Conservation (phyloP, 2,888 invertebrate species). For the Trisateles emortualis region DNA sequence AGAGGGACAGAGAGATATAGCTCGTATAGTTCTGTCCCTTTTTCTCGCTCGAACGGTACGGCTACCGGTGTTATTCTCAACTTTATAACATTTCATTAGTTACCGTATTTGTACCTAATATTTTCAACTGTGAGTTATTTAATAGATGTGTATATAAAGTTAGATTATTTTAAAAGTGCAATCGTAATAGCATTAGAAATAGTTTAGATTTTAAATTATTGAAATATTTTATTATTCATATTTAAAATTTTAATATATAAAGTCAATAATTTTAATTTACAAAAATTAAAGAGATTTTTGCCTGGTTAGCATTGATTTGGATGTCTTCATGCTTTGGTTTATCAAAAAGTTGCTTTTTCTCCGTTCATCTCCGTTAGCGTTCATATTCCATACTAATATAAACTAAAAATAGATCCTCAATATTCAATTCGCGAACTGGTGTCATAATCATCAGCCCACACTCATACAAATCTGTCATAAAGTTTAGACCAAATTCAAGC, state of each 20-base stretch:
- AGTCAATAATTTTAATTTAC: slow-evolving; percentile 19
- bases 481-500: neutral
- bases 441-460: no score
- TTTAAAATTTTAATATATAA: slow-evolving; percentile 22
- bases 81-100: slow-evolving; percentile 3
- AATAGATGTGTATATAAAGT: slow-evolving; percentile 58
- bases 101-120: slow-evolving; percentile 31
- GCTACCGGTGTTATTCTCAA: neutral
- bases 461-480: no score
- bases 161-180: slow-evolving; percentile 77
- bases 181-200: slow-evolving; percentile 71
- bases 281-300: slow-evolving; percentile 7
- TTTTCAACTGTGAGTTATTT: slow-evolving; percentile 41
- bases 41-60: no score
- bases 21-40: no score
- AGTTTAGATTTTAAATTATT: slow-evolving; percentile 55
- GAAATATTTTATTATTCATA: slow-evolving; percentile 41
- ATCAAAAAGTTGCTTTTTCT: no score
- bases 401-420: no score
- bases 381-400: no score
- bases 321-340: slow-evolving; percentile 32
- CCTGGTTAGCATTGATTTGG: slow-evolving; percentile 23
- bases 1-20: no score
- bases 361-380: no score
- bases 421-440: no score